phyloP scores from a whole-genome alignment of 2,113 vertebrate genomes.

The Crotalus helleri region DNA sequence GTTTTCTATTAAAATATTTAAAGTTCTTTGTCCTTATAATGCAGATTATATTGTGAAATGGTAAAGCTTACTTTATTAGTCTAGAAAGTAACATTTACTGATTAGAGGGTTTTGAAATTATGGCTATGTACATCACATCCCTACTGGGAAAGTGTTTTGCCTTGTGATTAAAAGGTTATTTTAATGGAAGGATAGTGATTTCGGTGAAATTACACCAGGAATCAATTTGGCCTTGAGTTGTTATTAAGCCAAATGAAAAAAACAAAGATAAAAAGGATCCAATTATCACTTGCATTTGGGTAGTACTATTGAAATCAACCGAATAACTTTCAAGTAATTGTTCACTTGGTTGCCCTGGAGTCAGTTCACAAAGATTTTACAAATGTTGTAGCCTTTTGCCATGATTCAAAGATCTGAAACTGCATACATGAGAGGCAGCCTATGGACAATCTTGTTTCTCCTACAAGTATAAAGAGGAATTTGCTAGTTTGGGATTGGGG shows the following conservation, averaged over 20 bases:
- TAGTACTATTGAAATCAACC: neutral
- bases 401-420: neutral
- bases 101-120: slow-evolving; percentile 38
- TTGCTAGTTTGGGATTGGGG: neutral
- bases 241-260: slow-evolving; percentile 1
- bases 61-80: slow-evolving; percentile 29
- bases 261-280: slow-evolving; percentile 10
- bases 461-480: neutral
- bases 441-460: neutral
- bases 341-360: neutral
- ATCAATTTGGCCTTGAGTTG: neutral
- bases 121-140: slow-evolving; percentile 17
- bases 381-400: neutral
- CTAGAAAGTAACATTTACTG: slow-evolving; percentile 41
- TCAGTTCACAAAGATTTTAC: neutral
- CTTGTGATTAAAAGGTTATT: slow-evolving; percentile 46
- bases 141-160: slow-evolving; percentile 35
- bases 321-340: neutral
- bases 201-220: neutral
- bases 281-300: neutral
- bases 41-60: slow-evolving; percentile 50
- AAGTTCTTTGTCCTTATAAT: slow-evolving; percentile 53
- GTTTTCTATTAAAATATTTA: slow-evolving; percentile 54
- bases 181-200: neutral
- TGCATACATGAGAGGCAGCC: neutral